phyloP scores from a whole-genome alignment of 2,888 invertebrate genomes.

The Sarcophaga subvicina region DNA sequence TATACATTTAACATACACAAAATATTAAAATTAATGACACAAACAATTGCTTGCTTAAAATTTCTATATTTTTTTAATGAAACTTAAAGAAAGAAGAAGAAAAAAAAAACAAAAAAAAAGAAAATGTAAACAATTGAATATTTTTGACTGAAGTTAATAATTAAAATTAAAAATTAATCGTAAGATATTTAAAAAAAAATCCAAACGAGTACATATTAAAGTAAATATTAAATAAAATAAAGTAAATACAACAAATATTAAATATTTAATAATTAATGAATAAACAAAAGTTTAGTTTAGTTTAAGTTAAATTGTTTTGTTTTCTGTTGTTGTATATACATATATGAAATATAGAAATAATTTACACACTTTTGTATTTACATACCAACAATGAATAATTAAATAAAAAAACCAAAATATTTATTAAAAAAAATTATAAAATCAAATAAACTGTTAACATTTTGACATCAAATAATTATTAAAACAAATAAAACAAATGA shows the following conservation, averaged over 20 bases:
- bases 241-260: not conserved
- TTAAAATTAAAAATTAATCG: not conserved
- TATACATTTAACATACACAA: too few species aligned
- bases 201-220: not conserved
- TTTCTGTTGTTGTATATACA: constrained; percentile 6
- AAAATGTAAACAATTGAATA: not conserved
- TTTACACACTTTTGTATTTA: too few species aligned
- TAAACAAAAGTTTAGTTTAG: not conserved
- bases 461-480: constrained; percentile 28
- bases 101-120: constrained; percentile 12
- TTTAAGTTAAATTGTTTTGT: not conserved
- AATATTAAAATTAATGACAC: too few species aligned
- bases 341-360: not conserved
- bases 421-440: constrained; percentile 16
- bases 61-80: not conserved
- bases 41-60: too few species aligned
- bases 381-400: not conserved
- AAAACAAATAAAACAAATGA: not conserved
- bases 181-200: not conserved
- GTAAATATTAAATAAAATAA: not conserved
- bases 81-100: not conserved
- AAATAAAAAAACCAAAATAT: constrained; percentile 7
- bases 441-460: constrained; percentile 53
- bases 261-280: not conserved
- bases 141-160: constrained; percentile 49